Evolutionary conservation across 1,140 invertebrate genomes (phyloP).

Genomic region (Tetramorium parvispinum): DNA sequence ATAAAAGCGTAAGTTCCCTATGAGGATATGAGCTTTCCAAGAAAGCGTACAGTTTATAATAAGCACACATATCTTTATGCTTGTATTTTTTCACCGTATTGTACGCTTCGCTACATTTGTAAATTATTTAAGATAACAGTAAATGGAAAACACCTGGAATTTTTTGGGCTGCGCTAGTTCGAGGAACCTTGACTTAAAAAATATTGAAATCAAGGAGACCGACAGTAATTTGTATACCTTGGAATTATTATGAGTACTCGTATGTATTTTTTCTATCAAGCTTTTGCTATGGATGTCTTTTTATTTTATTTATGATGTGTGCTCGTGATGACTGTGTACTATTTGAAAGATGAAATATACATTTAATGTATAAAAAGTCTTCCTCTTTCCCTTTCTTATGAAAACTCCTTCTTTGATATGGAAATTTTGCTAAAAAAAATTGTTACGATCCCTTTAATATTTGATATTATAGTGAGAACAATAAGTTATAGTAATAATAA

Average conservation of each 20-base stretch:
- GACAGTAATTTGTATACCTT: not conserved
- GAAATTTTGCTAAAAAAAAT: not conserved
- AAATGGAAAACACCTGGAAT: not conserved
- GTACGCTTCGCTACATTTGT: slow-evolving; percentile 1
- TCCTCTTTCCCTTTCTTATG: not conserved
- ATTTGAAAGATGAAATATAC: slow-evolving; percentile 50
- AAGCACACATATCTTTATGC: slow-evolving; percentile 9
- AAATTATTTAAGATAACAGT: slow-evolving; percentile 15
- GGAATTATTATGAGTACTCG: slow-evolving; percentile 14
- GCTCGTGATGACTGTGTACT: slow-evolving; percentile 49
- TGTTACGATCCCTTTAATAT: not conserved
- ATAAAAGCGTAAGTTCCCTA: not conserved
- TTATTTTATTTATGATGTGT: slow-evolving; percentile 51
- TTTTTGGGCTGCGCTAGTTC: not conserved
- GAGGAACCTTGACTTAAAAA: slow-evolving; percentile 20
- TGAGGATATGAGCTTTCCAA: slow-evolving; percentile 7
- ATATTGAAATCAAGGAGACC: not conserved
- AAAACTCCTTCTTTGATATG: not conserved
- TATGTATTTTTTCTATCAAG: slow-evolving; percentile 6
- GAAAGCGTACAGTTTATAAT: slow-evolving; percentile 15
- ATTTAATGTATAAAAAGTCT: slow-evolving; percentile 43
- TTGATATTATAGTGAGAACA: not conserved
- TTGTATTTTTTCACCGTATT: slow-evolving; percentile 4
- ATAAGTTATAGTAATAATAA: not conserved
- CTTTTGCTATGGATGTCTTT: slow-evolving; percentile 41